Base-by-base conservation (phyloP, 2,113 vertebrate genomes). In the Furnarius figulus region DNA sequence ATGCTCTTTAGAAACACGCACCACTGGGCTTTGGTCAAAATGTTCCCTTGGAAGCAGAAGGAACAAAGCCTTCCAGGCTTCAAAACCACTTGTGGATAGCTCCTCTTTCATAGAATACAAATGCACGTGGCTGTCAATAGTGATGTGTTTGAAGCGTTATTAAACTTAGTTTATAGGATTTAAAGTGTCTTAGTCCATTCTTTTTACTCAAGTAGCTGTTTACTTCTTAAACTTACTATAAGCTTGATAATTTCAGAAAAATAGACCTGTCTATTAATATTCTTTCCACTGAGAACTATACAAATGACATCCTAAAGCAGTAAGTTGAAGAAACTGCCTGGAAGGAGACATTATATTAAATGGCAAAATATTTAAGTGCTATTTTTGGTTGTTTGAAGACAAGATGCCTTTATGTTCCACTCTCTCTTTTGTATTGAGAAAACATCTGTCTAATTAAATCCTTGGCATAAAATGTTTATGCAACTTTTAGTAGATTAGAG, bases 401-500 rank as follows among this genome's bases (percentile, higher is more conserved):
- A 83, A 8, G 22, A 5, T 68, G 74, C 72, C 39, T 89, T 88
- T 81, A 22, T 81, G n/a, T 82, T 89, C 17, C 37, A 1, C 22
- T 37, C 10, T 87, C 79, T 65, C 84, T 86, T 89, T 91, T 82
- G 46, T 92, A 82, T 82, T 89, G 87, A 92, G 94, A 92, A 95
- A 90, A 90, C 75, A 92, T 92, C 91, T 95, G 94, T 71, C 94
- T 91, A 87, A 91, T 96, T 95, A 87, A 95, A 94, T 90, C 61
- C 74, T 90, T 96, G 88, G 74, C 88, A 93, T 89, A 65, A 85
- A 91, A 89, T 62, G 89, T 68, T 87, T 87, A 73, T 91, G 59
- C 70, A 96, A 65, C 70, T 85, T 92, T 65, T 58, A 87, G 84
- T 44, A 90, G 90, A 91, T 96, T 94, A 92, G 70, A 92, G 86